These are phyloP conservation scores for Timema podura DNA, from an alignment of 2,888 invertebrate species.

Conservation along the genomic window DNA sequence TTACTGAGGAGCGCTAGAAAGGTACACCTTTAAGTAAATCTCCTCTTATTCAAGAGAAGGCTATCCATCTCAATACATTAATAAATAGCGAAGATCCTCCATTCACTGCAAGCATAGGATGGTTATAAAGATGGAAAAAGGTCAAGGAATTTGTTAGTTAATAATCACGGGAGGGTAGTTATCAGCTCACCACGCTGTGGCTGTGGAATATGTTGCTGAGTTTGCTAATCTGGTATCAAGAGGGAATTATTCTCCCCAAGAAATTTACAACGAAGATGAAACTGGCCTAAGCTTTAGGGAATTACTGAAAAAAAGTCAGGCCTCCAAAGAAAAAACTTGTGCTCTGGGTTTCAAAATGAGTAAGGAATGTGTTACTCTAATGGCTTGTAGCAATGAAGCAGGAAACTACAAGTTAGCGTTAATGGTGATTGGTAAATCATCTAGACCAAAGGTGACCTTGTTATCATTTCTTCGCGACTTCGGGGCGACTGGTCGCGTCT, in stretches of 20 bases:
- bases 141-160: neutral
- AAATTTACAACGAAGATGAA: constrained; percentile 36
- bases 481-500: no score
- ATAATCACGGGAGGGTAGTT: neutral
- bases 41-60: neutral
- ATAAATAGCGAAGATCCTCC: neutral
- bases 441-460: no score
- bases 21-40: neutral
- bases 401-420: constrained; percentile 37
- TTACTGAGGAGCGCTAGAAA: neutral
- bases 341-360: constrained; percentile 33
- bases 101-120: neutral
- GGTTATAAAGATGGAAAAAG: neutral
- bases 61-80: neutral
- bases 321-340: constrained; percentile 4
- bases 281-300: constrained; percentile 34
- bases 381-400: constrained; percentile 36
- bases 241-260: neutral
- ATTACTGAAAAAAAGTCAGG: constrained; percentile 32
- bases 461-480: no score
- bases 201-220: neutral
- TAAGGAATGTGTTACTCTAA: constrained; percentile 35
- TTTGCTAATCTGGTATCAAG: neutral
- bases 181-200: neutral
- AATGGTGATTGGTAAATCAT: constrained; percentile 36